Evolutionary conservation across 2,113 vertebrate genomes (phyloP), one percentile per base, ranked within the genome.

Genomic region (Semnopithecus entellus): DNA sequence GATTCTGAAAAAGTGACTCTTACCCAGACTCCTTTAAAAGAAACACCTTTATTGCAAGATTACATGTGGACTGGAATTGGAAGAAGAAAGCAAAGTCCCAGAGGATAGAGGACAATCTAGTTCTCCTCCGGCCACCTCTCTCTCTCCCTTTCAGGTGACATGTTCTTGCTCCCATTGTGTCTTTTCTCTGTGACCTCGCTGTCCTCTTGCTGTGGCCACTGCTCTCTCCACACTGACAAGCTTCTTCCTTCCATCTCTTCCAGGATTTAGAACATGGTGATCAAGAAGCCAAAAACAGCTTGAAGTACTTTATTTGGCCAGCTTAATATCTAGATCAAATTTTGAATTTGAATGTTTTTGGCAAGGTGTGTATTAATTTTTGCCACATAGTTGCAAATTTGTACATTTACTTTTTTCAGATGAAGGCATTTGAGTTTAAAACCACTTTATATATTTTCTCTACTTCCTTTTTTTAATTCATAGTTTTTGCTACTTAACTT

Each of bases 401-500:
- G 55, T n/a, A 76, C 32, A n/a, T 61, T 90, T 59, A 38, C 35
- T 84, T 91, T 79, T 81, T 70, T 92, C 43, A 94, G 8, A 94
- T 86, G 45, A 76, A 86, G 30, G 6, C 16, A 57, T 91, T 84
- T 84, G 82, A 80, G n/a, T 89, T 92, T 59, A 13, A 73, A 43
- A 3, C 35, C 10, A 50, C n/a, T 61, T 8, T 92, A 14, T 27
- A 13, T 85, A 50, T 95, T 93, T 93, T 73, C 59, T 86, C 25
- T 95, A 50, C 43, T 81, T 94, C 25, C 22, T 80, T 68, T 38
- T 84, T 3, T 17, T 55, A 66, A 45, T 45, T 95, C 14, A 68
- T 22, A 78, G 70, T 50, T 84, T 85, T 95, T 80, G 66, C 25
- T 66, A 4, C 52, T 55, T 95, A 78, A 94, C 57, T 92, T 93